A percentile compares a stretch with the other conserved stretches of the same genome.
Conservation (phyloP, 1,140 invertebrate genomes). For the Papilio polytes region DNA sequence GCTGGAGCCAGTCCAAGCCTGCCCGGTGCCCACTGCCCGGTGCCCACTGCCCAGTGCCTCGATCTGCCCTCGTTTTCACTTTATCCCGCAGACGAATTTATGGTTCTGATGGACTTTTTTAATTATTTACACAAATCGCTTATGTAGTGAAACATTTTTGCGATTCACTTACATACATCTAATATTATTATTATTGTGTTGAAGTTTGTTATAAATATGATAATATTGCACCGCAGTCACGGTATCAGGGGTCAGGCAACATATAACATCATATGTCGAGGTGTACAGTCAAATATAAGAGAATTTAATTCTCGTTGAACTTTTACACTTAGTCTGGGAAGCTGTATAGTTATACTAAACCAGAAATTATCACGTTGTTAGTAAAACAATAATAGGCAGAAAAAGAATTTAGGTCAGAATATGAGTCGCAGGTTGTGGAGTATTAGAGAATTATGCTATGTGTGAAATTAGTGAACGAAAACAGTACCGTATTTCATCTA, state of each 20-base stretch:
- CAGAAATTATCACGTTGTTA: neutral
- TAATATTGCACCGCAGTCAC: no score
- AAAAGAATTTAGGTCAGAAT: neutral
- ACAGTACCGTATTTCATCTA: neutral
- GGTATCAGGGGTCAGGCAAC: neutral
- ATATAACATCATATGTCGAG: neutral
- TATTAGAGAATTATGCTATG: neutral
- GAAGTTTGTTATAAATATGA: neutral
- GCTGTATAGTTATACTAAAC: neutral
- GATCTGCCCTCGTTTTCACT: conserved; percentile 25
- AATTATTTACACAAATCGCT: neutral
- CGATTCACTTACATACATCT: neutral
- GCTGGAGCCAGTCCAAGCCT: neutral
- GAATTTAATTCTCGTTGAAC: neutral
- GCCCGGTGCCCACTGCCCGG: neutral
- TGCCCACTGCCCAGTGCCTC: neutral
- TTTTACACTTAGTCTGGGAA: neutral
- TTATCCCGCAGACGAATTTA: conserved; percentile 16
- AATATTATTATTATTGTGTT: neutral
- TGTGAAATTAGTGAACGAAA: neutral
- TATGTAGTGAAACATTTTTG: neutral
- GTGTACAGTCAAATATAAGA: neutral
- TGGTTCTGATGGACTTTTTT: conserved; percentile 4
- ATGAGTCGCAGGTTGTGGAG: neutral
- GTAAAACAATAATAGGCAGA: no score